A percentile compares a stretch with the other conserved stretches of the same genome.
Conservation (phyloP, 2,113 vertebrate species). For the Mesocricetus auratus region DNA sequence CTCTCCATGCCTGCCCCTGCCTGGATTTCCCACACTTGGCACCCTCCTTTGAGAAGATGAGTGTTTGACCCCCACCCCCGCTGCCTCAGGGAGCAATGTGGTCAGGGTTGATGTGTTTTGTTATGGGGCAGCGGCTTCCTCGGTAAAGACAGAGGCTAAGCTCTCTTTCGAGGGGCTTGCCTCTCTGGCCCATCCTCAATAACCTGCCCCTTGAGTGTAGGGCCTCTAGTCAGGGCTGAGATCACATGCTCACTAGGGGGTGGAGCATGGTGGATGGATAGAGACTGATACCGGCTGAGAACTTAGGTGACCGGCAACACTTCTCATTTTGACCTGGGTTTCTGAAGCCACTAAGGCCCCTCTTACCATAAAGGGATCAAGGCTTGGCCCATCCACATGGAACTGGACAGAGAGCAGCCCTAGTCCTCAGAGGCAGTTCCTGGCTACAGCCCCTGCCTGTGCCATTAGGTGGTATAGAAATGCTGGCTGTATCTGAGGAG, state of each 20-base stretch:
- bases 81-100: neutral
- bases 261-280: accelerated
- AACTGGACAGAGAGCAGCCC: neutral
- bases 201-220: too few relatives aligned
- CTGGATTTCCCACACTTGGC: accelerated
- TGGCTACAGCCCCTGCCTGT: neutral
- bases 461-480: slow-evolving; percentile 3
- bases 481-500: neutral
- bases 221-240: neutral
- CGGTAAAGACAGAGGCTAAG: neutral
- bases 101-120: neutral
- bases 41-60: neutral
- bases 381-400: accelerated
- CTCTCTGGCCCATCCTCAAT: neutral
- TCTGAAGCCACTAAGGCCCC: neutral
- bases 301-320: accelerated
- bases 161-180: neutral
- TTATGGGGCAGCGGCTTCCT: neutral
- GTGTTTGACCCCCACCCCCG: accelerated
- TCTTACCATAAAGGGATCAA: neutral
- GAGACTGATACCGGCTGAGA: too few relatives aligned
- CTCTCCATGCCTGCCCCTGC: neutral
- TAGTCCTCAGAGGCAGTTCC: neutral
- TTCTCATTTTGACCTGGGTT: neutral
- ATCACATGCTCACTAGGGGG: neutral